Percentiles rank a stretch among this genome's conserved stretches.
Conservation (phyloP, 2,888 invertebrate species). For the Sinodicranocentrus sp. region DNA sequence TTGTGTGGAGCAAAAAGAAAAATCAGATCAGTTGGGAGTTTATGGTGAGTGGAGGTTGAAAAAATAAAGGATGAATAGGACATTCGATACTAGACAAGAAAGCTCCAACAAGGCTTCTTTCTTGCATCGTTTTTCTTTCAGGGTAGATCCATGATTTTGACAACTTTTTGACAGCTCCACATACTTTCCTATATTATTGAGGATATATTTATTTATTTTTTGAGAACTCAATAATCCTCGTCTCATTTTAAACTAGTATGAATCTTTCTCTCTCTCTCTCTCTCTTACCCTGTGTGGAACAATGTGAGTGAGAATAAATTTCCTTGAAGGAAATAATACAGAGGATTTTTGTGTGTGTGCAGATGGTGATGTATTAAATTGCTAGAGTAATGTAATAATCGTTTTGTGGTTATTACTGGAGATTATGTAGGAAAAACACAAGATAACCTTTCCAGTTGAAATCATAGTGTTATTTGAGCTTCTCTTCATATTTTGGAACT, state of each 20-base stretch:
- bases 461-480: no score
- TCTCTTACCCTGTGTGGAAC: not conserved
- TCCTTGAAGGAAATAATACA: not conserved
- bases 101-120: constrained; percentile 24
- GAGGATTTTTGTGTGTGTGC: no score
- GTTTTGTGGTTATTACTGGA: no score
- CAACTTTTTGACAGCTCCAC: constrained; percentile 65
- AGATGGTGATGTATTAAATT: no score
- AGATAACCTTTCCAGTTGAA: not conserved
- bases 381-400: no score
- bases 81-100: constrained; percentile 27
- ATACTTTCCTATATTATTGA: not conserved
- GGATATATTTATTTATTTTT: constrained; percentile 14
- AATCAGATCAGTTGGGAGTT: constrained; percentile 26
- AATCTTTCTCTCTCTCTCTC: no score
- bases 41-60: not conserved
- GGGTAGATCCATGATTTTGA: constrained; percentile 61
- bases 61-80: constrained; percentile 20
- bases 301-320: not conserved
- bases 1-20: no score
- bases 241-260: constrained; percentile 2
- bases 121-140: not conserved
- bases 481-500: no score
- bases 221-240: constrained; percentile 7
- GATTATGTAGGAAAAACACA: no score